Percentiles rank a stretch among this genome's conserved stretches.
Evolutionary conservation across 2,797 vertebrate genomes (phyloP).

Genomic region (Naso thynnoides): DNA sequence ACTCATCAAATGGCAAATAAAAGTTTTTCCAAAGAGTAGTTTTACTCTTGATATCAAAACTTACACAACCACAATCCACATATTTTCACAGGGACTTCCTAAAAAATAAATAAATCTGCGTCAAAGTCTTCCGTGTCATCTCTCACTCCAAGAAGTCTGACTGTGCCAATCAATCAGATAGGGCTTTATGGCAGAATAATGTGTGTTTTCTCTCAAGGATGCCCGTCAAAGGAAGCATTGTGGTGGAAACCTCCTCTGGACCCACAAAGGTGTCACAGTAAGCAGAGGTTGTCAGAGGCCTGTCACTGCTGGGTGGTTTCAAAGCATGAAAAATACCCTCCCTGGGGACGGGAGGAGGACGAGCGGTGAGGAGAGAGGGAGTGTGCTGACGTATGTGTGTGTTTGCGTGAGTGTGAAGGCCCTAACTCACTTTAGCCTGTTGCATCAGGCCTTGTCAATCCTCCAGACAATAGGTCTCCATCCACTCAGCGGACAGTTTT

Average conservation of each 20-base stretch:
- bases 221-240: conserved; percentile 73
- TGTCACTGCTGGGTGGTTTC: conserved; percentile 82
- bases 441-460: conserved; percentile 81
- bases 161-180: conserved; percentile 68
- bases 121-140: conserved; percentile 38
- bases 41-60: neutral
- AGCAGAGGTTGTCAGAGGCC: conserved; percentile 79
- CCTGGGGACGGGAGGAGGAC: conserved; percentile 64
- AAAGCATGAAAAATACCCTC: conserved; percentile 84
- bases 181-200: conserved; percentile 60
- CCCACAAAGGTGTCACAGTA: conserved; percentile 81
- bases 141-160: conserved; percentile 60
- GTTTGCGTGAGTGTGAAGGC: conserved; percentile 34
- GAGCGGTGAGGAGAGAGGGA: conserved; percentile 36
- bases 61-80: conserved; percentile 11
- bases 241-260: conserved; percentile 73
- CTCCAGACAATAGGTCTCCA: conserved; percentile 78
- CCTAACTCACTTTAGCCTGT: conserved; percentile 75
- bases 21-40: conserved; percentile 15
- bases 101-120: conserved; percentile 49
- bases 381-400: conserved; percentile 17
- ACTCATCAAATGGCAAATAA: neutral
- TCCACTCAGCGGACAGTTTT: conserved; percentile 48
- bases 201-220: conserved; percentile 66
- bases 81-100: conserved; percentile 24